Conservation (phyloP, 2,888 invertebrate species). For the Dioctria linearis region DNA sequence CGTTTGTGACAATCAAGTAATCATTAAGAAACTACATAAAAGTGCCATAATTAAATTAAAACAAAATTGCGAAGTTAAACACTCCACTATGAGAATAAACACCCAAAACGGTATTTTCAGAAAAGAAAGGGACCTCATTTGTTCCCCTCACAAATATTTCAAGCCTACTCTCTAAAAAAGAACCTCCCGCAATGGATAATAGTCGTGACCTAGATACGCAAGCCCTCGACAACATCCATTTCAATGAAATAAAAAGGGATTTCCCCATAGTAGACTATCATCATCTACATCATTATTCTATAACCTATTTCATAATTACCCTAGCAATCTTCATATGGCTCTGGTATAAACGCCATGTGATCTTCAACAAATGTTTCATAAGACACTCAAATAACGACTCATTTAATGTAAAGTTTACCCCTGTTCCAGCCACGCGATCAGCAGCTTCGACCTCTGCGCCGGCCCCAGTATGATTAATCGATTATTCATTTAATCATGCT, state of each 20-base stretch:
- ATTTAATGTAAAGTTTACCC: no score
- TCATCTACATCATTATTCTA: not conserved
- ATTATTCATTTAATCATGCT: no score
- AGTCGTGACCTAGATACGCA: not conserved
- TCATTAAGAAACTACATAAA: not conserved
- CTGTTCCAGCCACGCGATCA: no score
- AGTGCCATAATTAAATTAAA: not conserved
- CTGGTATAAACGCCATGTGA: not conserved
- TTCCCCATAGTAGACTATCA: no score
- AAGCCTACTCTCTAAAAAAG: not conserved
- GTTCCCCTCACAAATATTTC: not conserved
- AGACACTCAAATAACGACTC: no score
- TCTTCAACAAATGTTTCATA: no score
- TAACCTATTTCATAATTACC: not conserved
- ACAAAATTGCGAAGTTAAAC: not conserved
- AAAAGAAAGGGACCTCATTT: not conserved
- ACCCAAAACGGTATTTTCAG: not conserved
- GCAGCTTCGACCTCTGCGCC: no score
- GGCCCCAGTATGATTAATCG: no score
- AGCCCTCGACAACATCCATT: not conserved
- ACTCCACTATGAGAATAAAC: not conserved
- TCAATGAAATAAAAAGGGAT: no score
- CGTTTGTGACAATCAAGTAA: not conserved
- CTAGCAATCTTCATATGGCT: not conserved
- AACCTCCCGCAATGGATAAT: not conserved